These are phyloP conservation scores for Megaustenia siamemsis DNA, from an alignment of 2,888 invertebrate species.

Conservation along the genomic window DNA sequence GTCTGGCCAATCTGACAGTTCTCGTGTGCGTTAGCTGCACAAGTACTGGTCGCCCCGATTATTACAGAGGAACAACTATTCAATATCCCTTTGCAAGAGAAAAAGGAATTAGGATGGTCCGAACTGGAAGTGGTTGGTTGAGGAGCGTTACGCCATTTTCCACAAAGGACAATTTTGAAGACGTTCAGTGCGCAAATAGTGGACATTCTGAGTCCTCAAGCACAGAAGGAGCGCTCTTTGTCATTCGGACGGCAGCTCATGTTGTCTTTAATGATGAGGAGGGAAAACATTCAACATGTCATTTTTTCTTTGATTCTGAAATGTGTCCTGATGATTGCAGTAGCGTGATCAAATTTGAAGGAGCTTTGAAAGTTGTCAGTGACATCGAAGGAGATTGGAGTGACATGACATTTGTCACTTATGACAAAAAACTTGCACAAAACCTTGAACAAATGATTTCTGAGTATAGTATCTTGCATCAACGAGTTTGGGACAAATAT, in stretches of 20 bases:
- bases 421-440: background rate
- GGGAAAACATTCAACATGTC: background rate
- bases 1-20: background rate
- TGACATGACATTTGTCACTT: background rate
- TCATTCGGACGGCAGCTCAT: background rate
- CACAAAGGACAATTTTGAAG: background rate
- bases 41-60: background rate
- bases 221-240: background rate
- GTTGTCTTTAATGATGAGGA: no score
- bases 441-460: background rate
- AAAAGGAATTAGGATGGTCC: background rate
- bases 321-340: background rate
- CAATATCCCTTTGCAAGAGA: background rate
- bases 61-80: background rate
- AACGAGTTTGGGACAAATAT: background rate
- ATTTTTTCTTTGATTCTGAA: background rate
- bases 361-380: background rate
- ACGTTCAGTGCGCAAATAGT: background rate
- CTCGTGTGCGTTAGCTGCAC: background rate
- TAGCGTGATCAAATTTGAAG: background rate
- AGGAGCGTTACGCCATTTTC: background rate
- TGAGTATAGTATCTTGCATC: background rate
- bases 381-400: background rate
- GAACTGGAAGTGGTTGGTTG: background rate
- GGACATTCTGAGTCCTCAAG: background rate